phyloP scores from a whole-genome alignment of 2,113 vertebrate genomes.

The Sturnus vulgaris region DNA sequence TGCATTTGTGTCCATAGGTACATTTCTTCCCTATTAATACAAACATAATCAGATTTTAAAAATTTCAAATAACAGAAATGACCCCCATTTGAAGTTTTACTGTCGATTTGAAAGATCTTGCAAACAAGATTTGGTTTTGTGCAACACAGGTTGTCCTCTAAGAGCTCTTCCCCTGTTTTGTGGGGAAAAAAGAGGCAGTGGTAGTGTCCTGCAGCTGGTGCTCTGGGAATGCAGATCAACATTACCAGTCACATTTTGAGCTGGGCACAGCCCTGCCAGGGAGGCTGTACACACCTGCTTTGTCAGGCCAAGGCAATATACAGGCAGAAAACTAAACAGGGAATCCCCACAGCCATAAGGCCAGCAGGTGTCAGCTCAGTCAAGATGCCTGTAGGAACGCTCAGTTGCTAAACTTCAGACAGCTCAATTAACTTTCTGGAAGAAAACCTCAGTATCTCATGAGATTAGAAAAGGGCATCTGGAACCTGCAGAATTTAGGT shows the following conservation, averaged over 20 bases:
- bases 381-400: background rate
- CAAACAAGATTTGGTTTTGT: background rate
- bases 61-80: background rate
- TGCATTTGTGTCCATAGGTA: slow-evolving; percentile 98
- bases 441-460: background rate
- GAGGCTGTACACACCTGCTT: background rate
- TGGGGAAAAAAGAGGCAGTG: background rate
- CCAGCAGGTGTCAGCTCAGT: background rate
- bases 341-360: background rate
- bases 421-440: background rate
- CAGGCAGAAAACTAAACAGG: background rate
- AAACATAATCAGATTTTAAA: background rate
- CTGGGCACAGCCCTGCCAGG: background rate
- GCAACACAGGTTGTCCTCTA: background rate
- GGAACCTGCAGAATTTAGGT: background rate
- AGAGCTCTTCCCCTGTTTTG: background rate
- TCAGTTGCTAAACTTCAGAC: background rate
- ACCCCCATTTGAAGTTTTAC: background rate
- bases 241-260: background rate
- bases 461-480: background rate
- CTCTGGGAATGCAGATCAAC: background rate
- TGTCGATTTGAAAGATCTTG: background rate
- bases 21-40: slow-evolving; percentile 90
- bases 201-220: background rate
- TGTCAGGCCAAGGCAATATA: background rate